These are phyloP conservation scores for Drosophila chauvacae DNA, from an alignment of 1,140 invertebrate genomes.

Conservation along the genomic window DNA sequence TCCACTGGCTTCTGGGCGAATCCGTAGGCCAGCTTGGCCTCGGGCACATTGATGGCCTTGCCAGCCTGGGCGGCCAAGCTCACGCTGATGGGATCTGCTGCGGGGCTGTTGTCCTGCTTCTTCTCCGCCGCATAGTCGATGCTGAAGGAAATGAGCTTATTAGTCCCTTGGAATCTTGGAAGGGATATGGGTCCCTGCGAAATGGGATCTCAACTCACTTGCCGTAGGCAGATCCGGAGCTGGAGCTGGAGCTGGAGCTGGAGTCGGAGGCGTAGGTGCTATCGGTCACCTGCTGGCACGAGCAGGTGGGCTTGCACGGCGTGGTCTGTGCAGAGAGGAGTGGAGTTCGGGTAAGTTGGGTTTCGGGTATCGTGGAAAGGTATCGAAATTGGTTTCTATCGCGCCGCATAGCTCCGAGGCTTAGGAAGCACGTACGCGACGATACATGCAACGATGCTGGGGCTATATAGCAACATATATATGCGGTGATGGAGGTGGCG, in stretches of 20 bases:
- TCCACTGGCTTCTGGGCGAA: conserved; percentile 82
- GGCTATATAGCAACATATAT: not conserved
- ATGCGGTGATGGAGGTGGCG: conserved; percentile 25
- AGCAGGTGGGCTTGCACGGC: conserved; percentile 70
- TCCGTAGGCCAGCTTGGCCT: conserved; percentile 84
- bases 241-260: conserved; percentile 4
- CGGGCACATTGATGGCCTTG: conserved; percentile 76
- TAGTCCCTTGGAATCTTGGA: not conserved
- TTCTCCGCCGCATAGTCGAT: conserved; percentile 56
- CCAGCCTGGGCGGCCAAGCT: conserved; percentile 80
- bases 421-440: conserved; percentile 62
- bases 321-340: conserved; percentile 61
- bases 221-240: conserved; percentile 45
- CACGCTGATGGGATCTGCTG: conserved; percentile 85
- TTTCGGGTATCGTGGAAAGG: conserved; percentile 44
- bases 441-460: conserved; percentile 52
- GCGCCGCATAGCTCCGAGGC: conserved; percentile 36
- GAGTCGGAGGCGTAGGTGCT: conserved; percentile 56
- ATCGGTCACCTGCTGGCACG: conserved; percentile 53
- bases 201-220: conserved; percentile 31
- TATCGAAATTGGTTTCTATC: conserved; percentile 61
- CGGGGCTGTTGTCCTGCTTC: conserved; percentile 50
- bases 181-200: not conserved
- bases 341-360: conserved; percentile 33
- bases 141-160: conserved; percentile 5